Conservation (phyloP, 1,140 invertebrate species). For the Trachelipus rathkii region DNA sequence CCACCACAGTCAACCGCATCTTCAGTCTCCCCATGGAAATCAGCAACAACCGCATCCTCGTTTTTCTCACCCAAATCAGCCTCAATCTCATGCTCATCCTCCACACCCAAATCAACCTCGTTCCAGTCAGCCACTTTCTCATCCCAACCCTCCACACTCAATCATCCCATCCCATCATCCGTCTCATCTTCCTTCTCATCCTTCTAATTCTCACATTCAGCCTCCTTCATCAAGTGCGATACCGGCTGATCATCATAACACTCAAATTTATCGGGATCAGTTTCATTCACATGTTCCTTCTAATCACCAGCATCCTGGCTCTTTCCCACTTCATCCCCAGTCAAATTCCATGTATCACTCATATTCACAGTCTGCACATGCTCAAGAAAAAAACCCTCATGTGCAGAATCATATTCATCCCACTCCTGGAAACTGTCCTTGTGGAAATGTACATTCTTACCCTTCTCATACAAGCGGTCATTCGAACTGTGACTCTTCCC, state of each 20-base stretch:
- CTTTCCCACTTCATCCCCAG: too few relatives aligned
- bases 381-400: not conserved
- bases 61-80: not conserved
- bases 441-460: not conserved
- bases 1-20: not conserved
- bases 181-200: not conserved
- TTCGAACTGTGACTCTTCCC: not conserved
- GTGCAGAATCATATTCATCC: not conserved
- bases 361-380: not conserved
- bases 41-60: too few relatives aligned
- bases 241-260: too few relatives aligned
- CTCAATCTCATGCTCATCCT: not conserved
- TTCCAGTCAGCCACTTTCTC: not conserved
- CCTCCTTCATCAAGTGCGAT: too few relatives aligned
- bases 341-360: not conserved
- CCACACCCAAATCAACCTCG: not conserved
- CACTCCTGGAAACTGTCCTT: too few relatives aligned
- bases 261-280: too few relatives aligned
- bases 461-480: not conserved
- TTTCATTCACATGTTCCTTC: too few relatives aligned
- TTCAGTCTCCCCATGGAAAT: too few relatives aligned
- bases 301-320: too few relatives aligned
- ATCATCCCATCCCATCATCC: not conserved
- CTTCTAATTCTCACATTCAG: not conserved
- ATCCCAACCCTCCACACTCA: not conserved